Percentiles rank a stretch among this genome's conserved stretches.
These are phyloP conservation scores for Bubo bubo DNA, from an alignment of 2,113 vertebrate genomes.

Conservation along the genomic window DNA sequence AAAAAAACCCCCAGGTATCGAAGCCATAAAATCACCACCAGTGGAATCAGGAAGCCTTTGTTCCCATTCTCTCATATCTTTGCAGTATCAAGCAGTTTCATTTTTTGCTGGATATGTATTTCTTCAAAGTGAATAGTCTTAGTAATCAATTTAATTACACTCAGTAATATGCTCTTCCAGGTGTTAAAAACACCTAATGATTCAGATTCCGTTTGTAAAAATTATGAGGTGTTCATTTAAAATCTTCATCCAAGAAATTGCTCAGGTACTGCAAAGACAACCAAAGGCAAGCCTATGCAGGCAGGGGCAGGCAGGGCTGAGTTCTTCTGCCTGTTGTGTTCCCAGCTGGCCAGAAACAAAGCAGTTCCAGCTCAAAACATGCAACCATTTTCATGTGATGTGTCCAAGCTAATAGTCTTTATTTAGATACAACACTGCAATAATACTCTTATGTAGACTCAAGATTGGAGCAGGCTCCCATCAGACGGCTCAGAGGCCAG, in stretches of 20 bases:
- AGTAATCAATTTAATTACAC: slow-evolving; percentile 4
- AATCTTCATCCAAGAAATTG: not conserved
- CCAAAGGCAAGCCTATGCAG: not conserved
- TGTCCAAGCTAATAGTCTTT: not conserved
- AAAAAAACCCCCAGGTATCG: not conserved
- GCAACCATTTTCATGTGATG: not conserved
- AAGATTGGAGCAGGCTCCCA: not conserved
- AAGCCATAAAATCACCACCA: not conserved
- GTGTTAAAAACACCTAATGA: slow-evolving; percentile 11
- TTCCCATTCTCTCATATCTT: not conserved
- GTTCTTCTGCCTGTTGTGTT: not conserved
- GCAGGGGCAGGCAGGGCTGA: slow-evolving; percentile 9
- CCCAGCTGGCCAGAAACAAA: slow-evolving; percentile 24
- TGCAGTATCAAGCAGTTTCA: not conserved
- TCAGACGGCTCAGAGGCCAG: not conserved
- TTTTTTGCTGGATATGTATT: not conserved
- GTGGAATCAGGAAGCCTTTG: not conserved
- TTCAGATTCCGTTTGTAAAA: slow-evolving; percentile 9
- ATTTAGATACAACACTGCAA: not conserved
- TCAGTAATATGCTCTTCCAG: not conserved
- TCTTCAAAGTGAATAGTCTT: not conserved
- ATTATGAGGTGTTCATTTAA: not conserved
- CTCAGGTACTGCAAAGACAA: not conserved
- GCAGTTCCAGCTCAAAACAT: not conserved
- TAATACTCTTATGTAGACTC: not conserved